Evolutionary conservation across 2,888 invertebrate species (phyloP).

Genomic region (Spilosoma lubricipeda): DNA sequence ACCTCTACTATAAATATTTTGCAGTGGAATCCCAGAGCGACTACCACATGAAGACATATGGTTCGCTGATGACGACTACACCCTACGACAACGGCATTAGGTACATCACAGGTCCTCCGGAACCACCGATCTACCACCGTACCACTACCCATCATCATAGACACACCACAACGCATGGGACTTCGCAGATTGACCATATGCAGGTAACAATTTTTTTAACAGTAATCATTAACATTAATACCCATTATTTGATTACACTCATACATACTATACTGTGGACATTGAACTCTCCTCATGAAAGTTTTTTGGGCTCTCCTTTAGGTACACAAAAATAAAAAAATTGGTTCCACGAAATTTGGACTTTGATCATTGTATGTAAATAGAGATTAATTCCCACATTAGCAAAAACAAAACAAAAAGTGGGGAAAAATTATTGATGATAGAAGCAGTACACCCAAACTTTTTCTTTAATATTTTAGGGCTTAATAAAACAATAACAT

Average conservation of each 20-base stretch:
- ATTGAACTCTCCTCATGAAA: no score
- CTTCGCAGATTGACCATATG: constrained; percentile 53
- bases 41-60: constrained; percentile 89
- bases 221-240: no score
- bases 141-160: constrained; percentile 79
- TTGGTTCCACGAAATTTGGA: background rate
- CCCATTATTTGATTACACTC: no score
- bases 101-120: constrained; percentile 79
- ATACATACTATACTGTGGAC: no score
- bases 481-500: no score
- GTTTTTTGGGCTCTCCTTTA: no score
- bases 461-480: no score
- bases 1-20: no score
- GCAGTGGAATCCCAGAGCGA: constrained; percentile 96
- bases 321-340: background rate
- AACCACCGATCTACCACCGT: constrained; percentile 71
- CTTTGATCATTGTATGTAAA: background rate
- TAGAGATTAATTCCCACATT: background rate
- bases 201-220: constrained; percentile 42
- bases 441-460: no score
- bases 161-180: constrained; percentile 68
- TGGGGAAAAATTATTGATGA: background rate
- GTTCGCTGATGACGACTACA: constrained; percentile 74
- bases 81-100: constrained; percentile 79
- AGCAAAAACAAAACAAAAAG: background rate